These are phyloP conservation scores for Crematogaster levior DNA, from an alignment of 2,888 invertebrate species.

Conservation along the genomic window DNA sequence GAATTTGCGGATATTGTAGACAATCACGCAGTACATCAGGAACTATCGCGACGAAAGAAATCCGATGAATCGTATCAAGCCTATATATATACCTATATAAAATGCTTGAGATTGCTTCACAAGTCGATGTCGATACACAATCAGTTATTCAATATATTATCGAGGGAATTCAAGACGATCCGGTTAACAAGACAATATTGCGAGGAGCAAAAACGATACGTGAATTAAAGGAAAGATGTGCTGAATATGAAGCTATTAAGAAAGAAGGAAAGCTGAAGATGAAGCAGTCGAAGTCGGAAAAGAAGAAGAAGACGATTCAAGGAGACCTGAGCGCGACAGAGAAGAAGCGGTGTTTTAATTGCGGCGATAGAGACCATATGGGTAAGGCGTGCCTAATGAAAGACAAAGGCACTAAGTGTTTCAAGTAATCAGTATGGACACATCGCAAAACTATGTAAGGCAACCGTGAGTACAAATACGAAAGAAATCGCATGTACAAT, in stretches of 20 bases:
- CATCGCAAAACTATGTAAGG: too few relatives aligned
- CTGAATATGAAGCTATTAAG: too few relatives aligned
- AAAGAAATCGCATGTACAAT: too few relatives aligned
- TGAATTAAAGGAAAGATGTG: too few relatives aligned
- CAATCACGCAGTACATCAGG: too few relatives aligned
- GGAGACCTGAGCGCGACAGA: neutral
- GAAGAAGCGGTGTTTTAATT: neutral
- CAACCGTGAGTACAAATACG: too few relatives aligned
- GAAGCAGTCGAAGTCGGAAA: slow-evolving; percentile 44
- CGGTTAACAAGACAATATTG: slow-evolving; percentile 38
- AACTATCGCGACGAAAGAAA: slow-evolving; percentile 49
- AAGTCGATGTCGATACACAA: slow-evolving; percentile 40
- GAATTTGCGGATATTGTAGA: too few relatives aligned
- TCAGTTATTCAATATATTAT: slow-evolving; percentile 55
- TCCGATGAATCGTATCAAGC: slow-evolving; percentile 46
- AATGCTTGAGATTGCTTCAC: slow-evolving; percentile 54
- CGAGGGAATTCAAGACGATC: too few relatives aligned
- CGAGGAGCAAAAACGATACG: too few relatives aligned
- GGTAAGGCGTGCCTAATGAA: slow-evolving; percentile 38
- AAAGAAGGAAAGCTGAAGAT: too few relatives aligned
- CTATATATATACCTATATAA: slow-evolving; percentile 55
- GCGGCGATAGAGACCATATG: neutral
- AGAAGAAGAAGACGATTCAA: slow-evolving; percentile 27
- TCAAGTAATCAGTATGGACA: slow-evolving; percentile 33
- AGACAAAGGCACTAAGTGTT: slow-evolving; percentile 32